Conservation (phyloP, 1,140 invertebrate species). For the Anoplolepis gracilipes region DNA sequence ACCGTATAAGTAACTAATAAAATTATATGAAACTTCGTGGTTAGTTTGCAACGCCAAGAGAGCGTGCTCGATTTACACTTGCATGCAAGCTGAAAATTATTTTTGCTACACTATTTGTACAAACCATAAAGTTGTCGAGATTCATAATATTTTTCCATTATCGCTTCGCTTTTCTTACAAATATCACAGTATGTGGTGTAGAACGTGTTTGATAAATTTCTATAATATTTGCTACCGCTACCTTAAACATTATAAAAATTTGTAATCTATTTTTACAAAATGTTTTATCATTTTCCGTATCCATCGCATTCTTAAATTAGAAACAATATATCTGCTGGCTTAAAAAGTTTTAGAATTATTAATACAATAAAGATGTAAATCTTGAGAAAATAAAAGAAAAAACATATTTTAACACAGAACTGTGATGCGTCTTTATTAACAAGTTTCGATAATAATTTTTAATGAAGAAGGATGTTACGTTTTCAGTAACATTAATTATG, state of each 20-base stretch:
- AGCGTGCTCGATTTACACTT: slow-evolving; percentile 28
- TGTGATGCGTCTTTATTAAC: not conserved
- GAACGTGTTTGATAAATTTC: not conserved
- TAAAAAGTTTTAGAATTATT: slow-evolving; percentile 26
- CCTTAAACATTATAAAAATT: not conserved
- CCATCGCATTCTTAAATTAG: not conserved
- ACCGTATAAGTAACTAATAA: slow-evolving; percentile 71
- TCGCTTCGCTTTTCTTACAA: not conserved
- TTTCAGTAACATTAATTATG: slow-evolving; percentile 49
- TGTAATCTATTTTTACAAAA: not conserved
- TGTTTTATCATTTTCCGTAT: not conserved
- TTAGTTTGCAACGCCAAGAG: slow-evolving; percentile 51
- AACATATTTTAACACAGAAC: not conserved
- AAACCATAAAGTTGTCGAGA: not conserved
- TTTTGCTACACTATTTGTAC: not conserved
- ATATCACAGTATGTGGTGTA: not conserved
- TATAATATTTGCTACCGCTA: not conserved
- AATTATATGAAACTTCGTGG: slow-evolving; percentile 72
- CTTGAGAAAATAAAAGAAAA: slow-evolving; percentile 14
- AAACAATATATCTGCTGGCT: not conserved
- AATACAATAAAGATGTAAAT: not conserved
- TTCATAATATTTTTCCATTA: not conserved
- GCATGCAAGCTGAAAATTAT: slow-evolving; percentile 32
- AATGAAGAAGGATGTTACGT: slow-evolving; percentile 28
- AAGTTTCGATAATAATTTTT: slow-evolving; percentile 47